Evolutionary conservation across 1,140 invertebrate species (phyloP).

Genomic region (Lordiphosa stackelbergi): DNA sequence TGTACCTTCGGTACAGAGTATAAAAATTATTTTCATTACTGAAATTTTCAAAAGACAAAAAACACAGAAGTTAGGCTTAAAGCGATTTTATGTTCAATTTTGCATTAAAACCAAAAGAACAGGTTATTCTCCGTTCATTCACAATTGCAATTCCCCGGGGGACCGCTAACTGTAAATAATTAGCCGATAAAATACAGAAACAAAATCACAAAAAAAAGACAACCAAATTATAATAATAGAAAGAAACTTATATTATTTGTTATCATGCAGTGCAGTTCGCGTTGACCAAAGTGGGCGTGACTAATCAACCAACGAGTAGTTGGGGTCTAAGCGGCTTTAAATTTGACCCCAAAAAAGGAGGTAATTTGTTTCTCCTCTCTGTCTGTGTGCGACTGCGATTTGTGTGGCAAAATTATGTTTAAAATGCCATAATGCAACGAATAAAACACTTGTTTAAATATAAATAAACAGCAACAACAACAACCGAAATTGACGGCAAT

Average conservation of each 20-base stretch:
- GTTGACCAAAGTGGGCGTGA: background rate
- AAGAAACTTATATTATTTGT: conserved; percentile 1
- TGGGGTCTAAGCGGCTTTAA: conserved; percentile 7
- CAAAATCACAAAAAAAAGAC: too few species aligned
- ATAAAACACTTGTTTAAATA: conserved; percentile 13
- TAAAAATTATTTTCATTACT: too few species aligned
- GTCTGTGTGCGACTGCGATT: conserved; percentile 1
- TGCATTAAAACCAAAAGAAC: too few species aligned
- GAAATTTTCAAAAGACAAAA: too few species aligned
- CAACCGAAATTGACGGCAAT: background rate
- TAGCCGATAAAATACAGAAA: too few species aligned
- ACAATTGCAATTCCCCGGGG: too few species aligned
- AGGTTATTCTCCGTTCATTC: too few species aligned
- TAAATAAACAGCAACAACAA: conserved; percentile 4
- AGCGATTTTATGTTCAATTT: too few species aligned
- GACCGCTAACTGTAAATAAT: too few species aligned
- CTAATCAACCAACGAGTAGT: background rate
- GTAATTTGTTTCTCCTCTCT: conserved; percentile 6
- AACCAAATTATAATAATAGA: too few species aligned
- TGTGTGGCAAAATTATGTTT: conserved; percentile 12
- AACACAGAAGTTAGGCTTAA: too few species aligned
- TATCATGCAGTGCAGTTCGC: conserved; percentile 1
- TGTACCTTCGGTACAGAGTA: too few species aligned
- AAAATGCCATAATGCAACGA: conserved; percentile 12
- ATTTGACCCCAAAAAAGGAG: conserved; percentile 7